A percentile compares a stretch with the other conserved stretches of the same genome.
Conservation (phyloP, 2,797 vertebrate genomes). For the Danio aesculapii region DNA sequence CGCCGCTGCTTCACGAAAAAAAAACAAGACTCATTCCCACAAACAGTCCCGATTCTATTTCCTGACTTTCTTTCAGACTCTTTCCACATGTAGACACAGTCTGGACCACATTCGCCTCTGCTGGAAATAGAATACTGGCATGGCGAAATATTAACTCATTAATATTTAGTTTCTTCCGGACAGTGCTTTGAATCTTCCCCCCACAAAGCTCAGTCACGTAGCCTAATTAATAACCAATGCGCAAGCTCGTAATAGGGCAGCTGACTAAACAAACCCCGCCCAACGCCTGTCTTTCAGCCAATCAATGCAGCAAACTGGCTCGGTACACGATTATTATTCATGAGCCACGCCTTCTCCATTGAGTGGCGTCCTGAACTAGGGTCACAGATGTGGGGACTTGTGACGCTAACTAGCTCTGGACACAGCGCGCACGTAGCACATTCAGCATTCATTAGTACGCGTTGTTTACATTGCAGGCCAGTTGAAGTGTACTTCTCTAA, state of each 20-base stretch:
- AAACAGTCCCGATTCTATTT: slow-evolving; percentile 19
- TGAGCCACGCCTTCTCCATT: not conserved
- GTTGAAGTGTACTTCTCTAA: not conserved
- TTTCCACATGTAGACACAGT: slow-evolving; percentile 28
- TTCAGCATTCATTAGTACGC: not conserved
- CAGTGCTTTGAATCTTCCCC: not conserved
- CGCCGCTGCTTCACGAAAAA: not conserved
- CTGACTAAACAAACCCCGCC: not conserved
- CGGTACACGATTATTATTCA: not conserved
- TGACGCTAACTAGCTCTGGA: not conserved
- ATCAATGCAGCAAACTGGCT: not conserved
- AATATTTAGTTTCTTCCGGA: not conserved
- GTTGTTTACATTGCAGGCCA: not conserved
- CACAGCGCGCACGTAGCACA: slow-evolving; percentile 7
- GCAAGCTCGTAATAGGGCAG: not conserved
- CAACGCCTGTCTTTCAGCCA: not conserved
- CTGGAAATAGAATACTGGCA: slow-evolving; percentile 68
- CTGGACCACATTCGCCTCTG: slow-evolving; percentile 51
- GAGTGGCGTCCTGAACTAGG: slow-evolving; percentile 16
- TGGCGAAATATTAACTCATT: not conserved
- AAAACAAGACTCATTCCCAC: slow-evolving; percentile 9
- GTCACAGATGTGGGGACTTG: not conserved
- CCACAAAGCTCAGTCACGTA: not conserved
- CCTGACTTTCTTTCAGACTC: slow-evolving; percentile 22
- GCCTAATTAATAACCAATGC: not conserved